Evolutionary conservation across 1,140 invertebrate species (phyloP).

Genomic region (Venustaconcha ellipsiformis): DNA sequence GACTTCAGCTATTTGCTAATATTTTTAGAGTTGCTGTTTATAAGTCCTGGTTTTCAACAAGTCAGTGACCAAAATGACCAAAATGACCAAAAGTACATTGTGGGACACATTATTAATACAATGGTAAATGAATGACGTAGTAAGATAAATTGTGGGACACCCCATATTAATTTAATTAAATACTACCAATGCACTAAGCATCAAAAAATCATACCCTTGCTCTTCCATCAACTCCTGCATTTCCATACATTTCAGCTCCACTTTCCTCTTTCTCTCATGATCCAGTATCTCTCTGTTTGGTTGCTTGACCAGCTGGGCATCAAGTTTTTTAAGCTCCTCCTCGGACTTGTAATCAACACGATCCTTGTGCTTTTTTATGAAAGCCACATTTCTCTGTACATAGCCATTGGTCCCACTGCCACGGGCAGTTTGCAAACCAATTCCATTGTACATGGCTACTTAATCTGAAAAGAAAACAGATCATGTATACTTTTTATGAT

Average conservation of each 20-base stretch:
- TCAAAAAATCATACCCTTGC: slow-evolving; percentile 79
- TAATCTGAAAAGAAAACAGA: no score
- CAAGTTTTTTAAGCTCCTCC: slow-evolving; percentile 87
- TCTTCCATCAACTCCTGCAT: slow-evolving; percentile 93
- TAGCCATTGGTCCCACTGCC: slow-evolving; percentile 99
- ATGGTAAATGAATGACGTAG: not conserved
- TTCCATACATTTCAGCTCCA: slow-evolving; percentile 97
- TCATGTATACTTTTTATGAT: no score
- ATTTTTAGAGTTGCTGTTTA: no score
- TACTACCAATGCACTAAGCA: not conserved
- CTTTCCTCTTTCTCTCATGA: slow-evolving; percentile 94
- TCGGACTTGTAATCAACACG: slow-evolving; percentile 90
- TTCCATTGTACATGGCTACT: slow-evolving; percentile 94
- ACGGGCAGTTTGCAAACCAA: slow-evolving; percentile 92
- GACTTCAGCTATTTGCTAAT: no score
- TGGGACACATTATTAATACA: no score
- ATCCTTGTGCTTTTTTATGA: slow-evolving; percentile 84
- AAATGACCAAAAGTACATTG: no score
- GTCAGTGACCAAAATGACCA: no score
- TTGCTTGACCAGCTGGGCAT: slow-evolving; percentile 85
- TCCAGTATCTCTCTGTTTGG: slow-evolving; percentile 96
- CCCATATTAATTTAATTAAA: not conserved
- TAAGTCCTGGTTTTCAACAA: no score
- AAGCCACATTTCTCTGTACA: slow-evolving; percentile 94
- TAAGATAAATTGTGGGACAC: not conserved